Base-by-base conservation (phyloP, 2,888 invertebrate genomes). In the Oligia fasciuncula region DNA sequence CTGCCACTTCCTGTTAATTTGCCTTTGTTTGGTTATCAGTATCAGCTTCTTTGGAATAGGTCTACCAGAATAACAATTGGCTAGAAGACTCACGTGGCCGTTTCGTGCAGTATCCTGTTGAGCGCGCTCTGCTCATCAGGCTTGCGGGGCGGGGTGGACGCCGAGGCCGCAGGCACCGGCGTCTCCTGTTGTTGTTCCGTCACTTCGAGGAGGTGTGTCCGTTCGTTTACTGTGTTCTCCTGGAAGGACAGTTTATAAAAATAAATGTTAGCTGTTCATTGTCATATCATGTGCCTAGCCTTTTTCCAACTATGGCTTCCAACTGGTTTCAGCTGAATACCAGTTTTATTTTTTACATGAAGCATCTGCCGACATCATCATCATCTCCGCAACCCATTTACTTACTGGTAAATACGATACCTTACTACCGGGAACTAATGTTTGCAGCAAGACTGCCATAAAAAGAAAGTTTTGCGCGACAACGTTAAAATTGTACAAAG, bases 61-160 rank as follows among this genome's bases (percentile, higher is more conserved):
- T 29, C 29, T 62, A 63, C 35, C 35, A 63, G 17, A 35, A 35
- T 63, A 17, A 40, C 13, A 13, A 65, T 40, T 23, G 65, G 11
- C 11, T 65, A 40, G 13, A 40, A 40, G 9, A 65, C 98, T 97
- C 96, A 99, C 99, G 98, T 98, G 74, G 99, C 99, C 84, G 99
- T 99, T 95, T 99, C 98, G 92, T 99, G 98, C 75, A 99, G 97
- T 95, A 99, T 99, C 95, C 98, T 98, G 93, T 98, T 98, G 72
- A 99, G 97, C 1, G 99, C 99, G 91, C 98, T 99, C 96, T 99
- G 99, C 93, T 99, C 99, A 93, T 99, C 99, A 74, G 98, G 98
- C 95, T 98, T 98, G 92, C 98, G 98, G 17, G 98, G 98, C 78
- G 98, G 98, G 0, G 97, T 97, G 74, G 95, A 91, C 49, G 95